Evolutionary conservation across 1,140 invertebrate genomes (phyloP).

Genomic region (Trichomalopsis sarcophagae): DNA sequence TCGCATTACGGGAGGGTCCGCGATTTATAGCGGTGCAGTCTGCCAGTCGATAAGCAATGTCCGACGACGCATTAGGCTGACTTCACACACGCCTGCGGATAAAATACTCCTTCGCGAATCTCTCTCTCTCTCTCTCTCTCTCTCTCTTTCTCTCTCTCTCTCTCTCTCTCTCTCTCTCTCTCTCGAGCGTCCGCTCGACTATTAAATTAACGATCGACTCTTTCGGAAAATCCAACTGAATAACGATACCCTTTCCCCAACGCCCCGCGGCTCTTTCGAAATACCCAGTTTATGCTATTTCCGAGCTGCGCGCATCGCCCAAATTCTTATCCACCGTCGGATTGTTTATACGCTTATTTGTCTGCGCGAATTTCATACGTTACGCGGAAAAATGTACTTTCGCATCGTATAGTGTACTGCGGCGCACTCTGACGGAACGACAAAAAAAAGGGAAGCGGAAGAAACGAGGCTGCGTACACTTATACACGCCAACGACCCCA

Average conservation of each 20-base stretch:
- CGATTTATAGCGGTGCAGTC: slow-evolving; percentile 63
- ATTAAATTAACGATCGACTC: slow-evolving; percentile 38
- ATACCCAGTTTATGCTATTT: too few relatives aligned
- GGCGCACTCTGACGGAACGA: background rate
- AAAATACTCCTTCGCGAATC: slow-evolving; percentile 47
- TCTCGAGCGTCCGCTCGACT: background rate
- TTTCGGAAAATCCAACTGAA: slow-evolving; percentile 8
- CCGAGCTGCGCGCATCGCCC: background rate
- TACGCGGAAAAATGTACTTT: slow-evolving; percentile 35
- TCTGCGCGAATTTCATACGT: slow-evolving; percentile 14
- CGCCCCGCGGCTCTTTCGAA: too few relatives aligned
- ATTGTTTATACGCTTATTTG: slow-evolving; percentile 3
- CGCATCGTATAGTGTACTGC: background rate
- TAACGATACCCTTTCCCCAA: background rate
- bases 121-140: background rate
- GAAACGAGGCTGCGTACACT: slow-evolving; percentile 1
- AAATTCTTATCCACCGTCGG: background rate
- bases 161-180: background rate
- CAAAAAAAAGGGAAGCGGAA: slow-evolving; percentile 8
- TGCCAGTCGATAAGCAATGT: slow-evolving; percentile 65
- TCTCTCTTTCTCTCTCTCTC: background rate
- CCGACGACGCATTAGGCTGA: slow-evolving; percentile 60
- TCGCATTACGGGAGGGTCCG: slow-evolving; percentile 61
- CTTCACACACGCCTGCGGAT: slow-evolving; percentile 55
- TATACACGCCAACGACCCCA: slow-evolving; percentile 51